A percentile compares a stretch with the other conserved stretches of the same genome.
Conservation (phyloP, 2,797 vertebrate genomes). For the Tiaroga cobitis region DNA sequence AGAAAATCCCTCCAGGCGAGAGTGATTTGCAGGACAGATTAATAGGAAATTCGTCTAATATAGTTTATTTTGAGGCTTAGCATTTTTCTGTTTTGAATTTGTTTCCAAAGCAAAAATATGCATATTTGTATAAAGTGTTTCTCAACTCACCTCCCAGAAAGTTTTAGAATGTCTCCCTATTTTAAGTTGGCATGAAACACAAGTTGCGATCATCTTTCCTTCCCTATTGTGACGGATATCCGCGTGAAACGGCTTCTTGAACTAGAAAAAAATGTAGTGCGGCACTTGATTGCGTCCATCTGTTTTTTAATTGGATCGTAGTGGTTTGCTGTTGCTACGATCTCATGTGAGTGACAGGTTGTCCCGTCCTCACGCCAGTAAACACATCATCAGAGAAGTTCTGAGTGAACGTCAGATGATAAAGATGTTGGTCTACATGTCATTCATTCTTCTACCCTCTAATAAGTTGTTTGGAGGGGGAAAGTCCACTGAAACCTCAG, state of each 20-base stretch:
- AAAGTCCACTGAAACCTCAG: background rate
- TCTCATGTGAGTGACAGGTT: background rate
- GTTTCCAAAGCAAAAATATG: background rate
- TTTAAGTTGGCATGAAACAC: background rate
- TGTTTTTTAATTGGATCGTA: background rate
- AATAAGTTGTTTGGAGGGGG: background rate
- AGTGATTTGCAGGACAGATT: conserved; percentile 21
- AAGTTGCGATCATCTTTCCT: background rate
- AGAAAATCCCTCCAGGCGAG: conserved; percentile 24
- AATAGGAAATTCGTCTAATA: background rate
- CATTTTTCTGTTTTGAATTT: background rate
- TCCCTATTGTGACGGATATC: background rate
- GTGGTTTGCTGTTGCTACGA: background rate
- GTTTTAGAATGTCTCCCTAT: background rate
- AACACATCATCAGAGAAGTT: no score
- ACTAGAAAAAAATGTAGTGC: background rate
- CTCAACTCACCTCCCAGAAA: background rate
- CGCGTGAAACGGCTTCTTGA: background rate
- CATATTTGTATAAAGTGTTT: background rate
- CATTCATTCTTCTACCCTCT: background rate
- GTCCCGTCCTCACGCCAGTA: background rate
- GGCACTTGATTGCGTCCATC: background rate
- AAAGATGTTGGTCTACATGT: background rate
- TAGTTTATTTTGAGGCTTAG: background rate
- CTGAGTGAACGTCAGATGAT: background rate